A percentile compares a stretch with the other conserved stretches of the same genome.
These are phyloP conservation scores for Ferdinandea cuprea DNA, from an alignment of 2,888 invertebrate genomes.

Conservation along the genomic window DNA sequence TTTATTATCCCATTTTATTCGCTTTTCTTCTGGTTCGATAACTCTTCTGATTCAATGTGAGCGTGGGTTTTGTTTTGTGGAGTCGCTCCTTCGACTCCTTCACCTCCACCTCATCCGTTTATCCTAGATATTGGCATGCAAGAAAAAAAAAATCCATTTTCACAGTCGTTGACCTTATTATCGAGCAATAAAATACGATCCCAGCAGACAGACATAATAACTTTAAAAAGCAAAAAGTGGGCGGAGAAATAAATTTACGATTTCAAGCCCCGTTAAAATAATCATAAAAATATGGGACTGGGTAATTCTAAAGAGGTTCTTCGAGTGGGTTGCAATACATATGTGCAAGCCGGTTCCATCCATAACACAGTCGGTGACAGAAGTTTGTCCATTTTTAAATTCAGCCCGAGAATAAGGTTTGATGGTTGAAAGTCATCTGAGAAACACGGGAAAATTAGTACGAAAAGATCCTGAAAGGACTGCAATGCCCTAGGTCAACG, in stretches of 20 bases:
- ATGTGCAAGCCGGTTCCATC: not conserved
- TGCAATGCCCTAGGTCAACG: too few species aligned
- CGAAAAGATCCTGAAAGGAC: too few species aligned
- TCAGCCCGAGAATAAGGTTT: too few species aligned
- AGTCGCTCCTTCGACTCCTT: not conserved
- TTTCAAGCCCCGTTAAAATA: slow-evolving; percentile 28
- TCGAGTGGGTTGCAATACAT: not conserved
- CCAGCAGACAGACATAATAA: slow-evolving; percentile 38
- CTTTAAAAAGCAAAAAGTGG: slow-evolving; percentile 11
- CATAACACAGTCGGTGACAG: slow-evolving; percentile 1
- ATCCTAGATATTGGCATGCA: slow-evolving; percentile 7
- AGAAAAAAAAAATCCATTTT: slow-evolving; percentile 25
- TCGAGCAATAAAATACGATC: slow-evolving; percentile 44
- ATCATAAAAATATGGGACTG: slow-evolving; percentile 9
- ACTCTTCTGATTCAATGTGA: slow-evolving; percentile 1
- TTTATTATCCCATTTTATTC: slow-evolving; percentile 57
- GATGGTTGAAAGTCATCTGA: too few species aligned
- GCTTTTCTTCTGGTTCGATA: slow-evolving; percentile 31
- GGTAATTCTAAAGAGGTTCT: not conserved
- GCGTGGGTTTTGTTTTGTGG: not conserved
- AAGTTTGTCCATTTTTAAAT: slow-evolving; percentile 5
- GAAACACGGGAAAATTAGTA: too few species aligned
- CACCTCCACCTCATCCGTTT: slow-evolving; percentile 14
- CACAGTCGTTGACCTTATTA: slow-evolving; percentile 54
- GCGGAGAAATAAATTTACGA: slow-evolving; percentile 6